Percentiles rank a stretch among this genome's conserved stretches.
Evolutionary conservation across 2,113 vertebrate genomes (phyloP).

Genomic region (Leucosticte australis): DNA sequence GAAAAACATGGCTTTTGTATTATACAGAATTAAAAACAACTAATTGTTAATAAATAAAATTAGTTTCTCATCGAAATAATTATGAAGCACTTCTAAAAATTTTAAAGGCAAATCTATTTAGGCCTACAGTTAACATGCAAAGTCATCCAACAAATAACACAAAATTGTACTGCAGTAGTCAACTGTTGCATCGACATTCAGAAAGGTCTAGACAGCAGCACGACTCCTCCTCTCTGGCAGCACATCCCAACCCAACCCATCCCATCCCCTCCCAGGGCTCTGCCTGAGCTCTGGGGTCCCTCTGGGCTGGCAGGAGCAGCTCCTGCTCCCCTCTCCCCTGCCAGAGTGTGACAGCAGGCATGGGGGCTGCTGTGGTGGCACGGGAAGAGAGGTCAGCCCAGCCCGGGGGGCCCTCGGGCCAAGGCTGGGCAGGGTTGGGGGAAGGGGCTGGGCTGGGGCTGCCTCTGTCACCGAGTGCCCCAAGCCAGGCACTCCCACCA

Average conservation of each 20-base stretch:
- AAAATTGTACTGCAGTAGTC: conserved; percentile 86
- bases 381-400: fast-evolving
- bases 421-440: not conserved
- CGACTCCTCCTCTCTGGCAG: conserved; percentile 58
- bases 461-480: not conserved
- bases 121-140: conserved; percentile 96
- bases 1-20: conserved; percentile 77
- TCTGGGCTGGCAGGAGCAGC: not conserved
- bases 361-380: not conserved
- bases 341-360: not conserved
- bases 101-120: conserved; percentile 86
- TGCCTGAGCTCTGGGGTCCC: not conserved
- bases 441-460: not conserved
- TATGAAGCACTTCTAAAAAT: conserved; percentile 75
- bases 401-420: not conserved
- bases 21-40: conserved; percentile 65
- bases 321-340: not conserved
- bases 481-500: not conserved
- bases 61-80: conserved; percentile 64
- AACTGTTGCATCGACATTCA: conserved; percentile 87
- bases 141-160: conserved; percentile 94
- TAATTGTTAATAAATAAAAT: conserved; percentile 67
- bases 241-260: not conserved
- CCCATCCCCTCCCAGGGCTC: conserved; percentile 22
- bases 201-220: conserved; percentile 84